Base-by-base conservation (phyloP, 2,888 invertebrate species). In the Psylliodes chrysocephalus region DNA sequence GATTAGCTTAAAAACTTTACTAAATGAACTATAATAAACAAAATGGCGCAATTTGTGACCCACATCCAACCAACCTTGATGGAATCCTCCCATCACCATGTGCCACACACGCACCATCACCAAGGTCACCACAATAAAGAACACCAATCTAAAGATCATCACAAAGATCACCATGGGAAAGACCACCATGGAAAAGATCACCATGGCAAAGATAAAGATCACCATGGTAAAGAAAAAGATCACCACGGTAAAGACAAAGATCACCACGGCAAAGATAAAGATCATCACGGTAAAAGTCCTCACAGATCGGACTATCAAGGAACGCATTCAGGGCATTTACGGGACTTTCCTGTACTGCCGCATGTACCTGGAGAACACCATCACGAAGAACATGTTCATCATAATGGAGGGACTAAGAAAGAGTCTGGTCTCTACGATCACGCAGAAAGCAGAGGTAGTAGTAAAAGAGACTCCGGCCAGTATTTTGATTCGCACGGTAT, bases 41-140 rank as follows among this genome's bases (percentile, higher is more conserved):
- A 61, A 57, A 87, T 87, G 87, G 86, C 87, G 70, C 86, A 87
- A 78, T 87, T 87, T 76, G 86, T 86, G 64, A 86, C 86, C 49
- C 86, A 86, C 73, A 86, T 87, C 71, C 86, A 86, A 77, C 86
- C 86, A 33, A 86, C 86, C 19, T 78, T 87, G 78, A 78, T 86
- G 77, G 86, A 87, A 79, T 84, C 87, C 18, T 84, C 86, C 40
- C 86, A 86, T 71, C 86, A 86, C 79, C 83, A 86, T 71, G 80
- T 84, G 52, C 85, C 85, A 60, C 85, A 85, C 73, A 56, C 61
- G 10, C 85, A 85, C 76, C 81, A 83, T 60, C 83, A 84, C 73
- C 83, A 85, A 73, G 81, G 84, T 62, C 82, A 84, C 73, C 84
- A 84, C 71, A 79, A 82, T 69, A 82, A 75, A 38, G 71, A 76